A percentile compares a stretch with the other conserved stretches of the same genome.
phyloP scores from a whole-genome alignment of 1,140 invertebrate species.

The Luehdorfia chinensis region DNA sequence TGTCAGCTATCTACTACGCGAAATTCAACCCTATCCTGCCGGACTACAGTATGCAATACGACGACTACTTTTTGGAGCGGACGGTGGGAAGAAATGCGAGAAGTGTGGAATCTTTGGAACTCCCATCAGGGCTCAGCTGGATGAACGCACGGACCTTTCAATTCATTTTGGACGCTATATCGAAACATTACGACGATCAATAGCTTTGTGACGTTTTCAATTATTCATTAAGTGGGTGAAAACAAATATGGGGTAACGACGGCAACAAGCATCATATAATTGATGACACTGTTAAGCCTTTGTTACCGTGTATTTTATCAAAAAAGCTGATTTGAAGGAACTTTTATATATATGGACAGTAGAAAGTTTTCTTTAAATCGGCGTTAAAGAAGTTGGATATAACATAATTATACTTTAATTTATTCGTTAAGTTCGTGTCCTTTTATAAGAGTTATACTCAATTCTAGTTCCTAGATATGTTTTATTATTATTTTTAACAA shows the following conservation, averaged over 20 bases:
- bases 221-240: too few relatives aligned
- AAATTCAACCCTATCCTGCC: constrained; percentile 88
- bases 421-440: constrained; percentile 3
- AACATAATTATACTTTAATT: neutral
- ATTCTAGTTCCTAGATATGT: constrained; percentile 36
- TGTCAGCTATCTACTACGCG: constrained; percentile 90
- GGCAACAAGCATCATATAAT: constrained; percentile 8
- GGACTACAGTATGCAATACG: constrained; percentile 83
- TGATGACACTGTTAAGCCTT: neutral
- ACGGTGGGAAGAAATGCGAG: constrained; percentile 71
- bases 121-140: constrained; percentile 63
- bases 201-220: too few relatives aligned
- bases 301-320: constrained; percentile 7
- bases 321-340: constrained; percentile 33
- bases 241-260: constrained; percentile 44
- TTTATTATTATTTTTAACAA: constrained; percentile 17
- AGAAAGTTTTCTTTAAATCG: constrained; percentile 33
- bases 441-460: constrained; percentile 33
- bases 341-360: constrained; percentile 15
- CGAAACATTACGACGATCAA: constrained; percentile 55
- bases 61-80: constrained; percentile 81
- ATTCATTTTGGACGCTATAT: constrained; percentile 69
- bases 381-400: constrained; percentile 14
- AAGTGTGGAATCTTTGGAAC: constrained; percentile 49
- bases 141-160: constrained; percentile 67